Base-by-base conservation (phyloP, 30 jellyfish, hydroid and myxozoan species). In the Aurelia coerulea region DNA sequence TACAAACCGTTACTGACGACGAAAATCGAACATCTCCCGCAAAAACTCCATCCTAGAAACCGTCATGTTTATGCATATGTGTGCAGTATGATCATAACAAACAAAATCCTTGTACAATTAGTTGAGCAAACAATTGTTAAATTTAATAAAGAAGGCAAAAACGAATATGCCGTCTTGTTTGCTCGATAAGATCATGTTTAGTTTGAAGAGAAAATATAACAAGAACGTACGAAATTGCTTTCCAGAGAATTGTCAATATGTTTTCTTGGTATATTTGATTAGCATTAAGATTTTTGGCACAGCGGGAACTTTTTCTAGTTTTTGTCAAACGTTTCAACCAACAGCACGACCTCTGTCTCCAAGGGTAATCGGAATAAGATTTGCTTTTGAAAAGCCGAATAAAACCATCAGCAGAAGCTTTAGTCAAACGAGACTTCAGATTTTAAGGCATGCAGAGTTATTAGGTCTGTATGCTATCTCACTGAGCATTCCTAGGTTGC, bases 71-170 rank as follows among this genome's bases (percentile, higher is more conserved):
- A 71, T 58, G 73, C 73, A 56, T 19, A 58, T 33, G 32, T 9
- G 37, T 10, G 63, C 62, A 58, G 10, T 64, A 46, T 46, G 56
- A 46, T 0, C 56, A 46, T 9, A 46, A 46, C 56, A 46, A 41
- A 56, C 64, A 75, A 34, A 34, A 37, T n/a, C 80, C 80, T 10
- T 14, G 51, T 31, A 79, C 80, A 79, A 79, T 79, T 63, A 71
- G 73, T 23, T 39, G 12, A 56, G 89, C 73, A 79, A 35, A 79
- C 89, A 79, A 67, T 46, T 74, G 89, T 79, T 63, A 79, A 63
- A 79, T 79, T 59, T 79, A 79, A 79, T 79, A 81, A 71, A 66
- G 19, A 1, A 16, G 62, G 34, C 23, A 33, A 79, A 65, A 79
- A 53, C 60, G 70, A 42, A 46, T 19, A 59, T 34, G 67, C 69